Percentiles rank a stretch among this genome's conserved stretches.
These are phyloP conservation scores for Heterochromis multidens DNA, from an alignment of 2,113 vertebrate genomes.

Conservation along the genomic window DNA sequence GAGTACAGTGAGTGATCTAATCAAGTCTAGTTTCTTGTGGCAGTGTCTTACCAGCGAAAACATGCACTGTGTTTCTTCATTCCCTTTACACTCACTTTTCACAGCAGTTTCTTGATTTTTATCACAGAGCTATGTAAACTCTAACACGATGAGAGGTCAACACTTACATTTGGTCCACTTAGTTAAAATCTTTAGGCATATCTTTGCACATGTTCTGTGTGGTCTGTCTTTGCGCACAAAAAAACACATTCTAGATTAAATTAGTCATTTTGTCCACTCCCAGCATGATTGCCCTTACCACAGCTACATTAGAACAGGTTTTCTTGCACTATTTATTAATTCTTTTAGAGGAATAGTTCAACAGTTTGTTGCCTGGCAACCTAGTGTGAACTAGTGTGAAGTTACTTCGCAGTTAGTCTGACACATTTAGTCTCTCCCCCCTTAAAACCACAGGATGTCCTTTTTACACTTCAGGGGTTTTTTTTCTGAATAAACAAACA, in stretches of 20 bases:
- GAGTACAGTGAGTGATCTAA: slow-evolving; percentile 35
- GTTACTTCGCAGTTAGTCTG: not conserved
- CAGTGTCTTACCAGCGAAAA: not conserved
- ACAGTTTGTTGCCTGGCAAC: slow-evolving; percentile 2
- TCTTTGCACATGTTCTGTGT: not conserved
- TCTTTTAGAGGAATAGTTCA: not conserved
- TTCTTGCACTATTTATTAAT: not conserved
- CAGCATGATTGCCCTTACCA: not conserved
- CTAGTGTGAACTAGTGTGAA: not conserved
- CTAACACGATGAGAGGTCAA: not conserved
- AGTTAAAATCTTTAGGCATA: not conserved
- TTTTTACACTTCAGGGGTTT: not conserved
- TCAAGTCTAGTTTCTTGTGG: slow-evolving; percentile 13
- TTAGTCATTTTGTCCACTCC: not conserved
- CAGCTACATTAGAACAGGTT: not conserved
- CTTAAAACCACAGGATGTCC: not conserved
- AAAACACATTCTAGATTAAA: not conserved
- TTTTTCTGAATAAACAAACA: not conserved
- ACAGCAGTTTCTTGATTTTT: not conserved
- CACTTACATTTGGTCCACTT: not conserved
- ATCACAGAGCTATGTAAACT: not conserved
- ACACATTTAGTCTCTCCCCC: not conserved
- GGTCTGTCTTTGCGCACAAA: not conserved
- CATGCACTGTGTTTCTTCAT: not conserved
- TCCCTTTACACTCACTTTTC: not conserved